Evolutionary conservation across 2,888 invertebrate genomes (phyloP).

Genomic region (Apamea anceps): DNA sequence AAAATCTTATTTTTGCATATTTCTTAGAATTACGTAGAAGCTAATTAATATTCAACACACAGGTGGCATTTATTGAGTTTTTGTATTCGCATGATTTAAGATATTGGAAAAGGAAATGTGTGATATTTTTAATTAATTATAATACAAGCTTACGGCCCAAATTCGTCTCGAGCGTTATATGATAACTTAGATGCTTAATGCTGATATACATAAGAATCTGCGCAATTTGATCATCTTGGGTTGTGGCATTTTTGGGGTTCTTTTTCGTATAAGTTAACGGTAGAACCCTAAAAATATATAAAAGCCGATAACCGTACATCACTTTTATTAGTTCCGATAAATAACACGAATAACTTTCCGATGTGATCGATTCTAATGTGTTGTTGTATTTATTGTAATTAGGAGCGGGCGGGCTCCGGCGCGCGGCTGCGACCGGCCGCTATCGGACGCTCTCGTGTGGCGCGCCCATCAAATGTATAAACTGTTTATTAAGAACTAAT

Average conservation of each 20-base stretch:
- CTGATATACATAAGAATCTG: slow-evolving; percentile 22
- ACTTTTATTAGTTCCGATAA: slow-evolving; percentile 89
- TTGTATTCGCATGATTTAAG: slow-evolving; percentile 39
- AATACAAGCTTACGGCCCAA: slow-evolving; percentile 17
- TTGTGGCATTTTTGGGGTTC: slow-evolving; percentile 26
- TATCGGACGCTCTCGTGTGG: slow-evolving; percentile 75
- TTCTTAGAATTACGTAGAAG: not conserved
- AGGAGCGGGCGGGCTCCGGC: slow-evolving; percentile 63
- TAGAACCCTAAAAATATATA: slow-evolving; percentile 79
- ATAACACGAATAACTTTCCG: slow-evolving; percentile 86
- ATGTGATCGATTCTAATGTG: slow-evolving; percentile 89
- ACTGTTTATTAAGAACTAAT: slow-evolving; percentile 89
- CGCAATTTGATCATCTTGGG: slow-evolving; percentile 16
- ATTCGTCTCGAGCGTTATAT: slow-evolving; percentile 4
- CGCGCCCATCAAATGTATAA: slow-evolving; percentile 84
- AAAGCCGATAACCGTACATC: slow-evolving; percentile 87
- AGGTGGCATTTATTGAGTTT: slow-evolving; percentile 34
- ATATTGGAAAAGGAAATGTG: slow-evolving; percentile 44
- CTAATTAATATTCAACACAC: slow-evolving; percentile 38
- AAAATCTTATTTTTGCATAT: slow-evolving; percentile 12
- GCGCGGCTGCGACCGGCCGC: slow-evolving; percentile 30
- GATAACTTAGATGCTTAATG: slow-evolving; percentile 7
- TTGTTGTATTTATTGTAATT: slow-evolving; percentile 89
- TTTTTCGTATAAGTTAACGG: slow-evolving; percentile 56
- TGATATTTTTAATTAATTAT: slow-evolving; percentile 39